Base-by-base conservation (phyloP, 2,888 invertebrate genomes). In the Tanytarsus gracilentus region DNA sequence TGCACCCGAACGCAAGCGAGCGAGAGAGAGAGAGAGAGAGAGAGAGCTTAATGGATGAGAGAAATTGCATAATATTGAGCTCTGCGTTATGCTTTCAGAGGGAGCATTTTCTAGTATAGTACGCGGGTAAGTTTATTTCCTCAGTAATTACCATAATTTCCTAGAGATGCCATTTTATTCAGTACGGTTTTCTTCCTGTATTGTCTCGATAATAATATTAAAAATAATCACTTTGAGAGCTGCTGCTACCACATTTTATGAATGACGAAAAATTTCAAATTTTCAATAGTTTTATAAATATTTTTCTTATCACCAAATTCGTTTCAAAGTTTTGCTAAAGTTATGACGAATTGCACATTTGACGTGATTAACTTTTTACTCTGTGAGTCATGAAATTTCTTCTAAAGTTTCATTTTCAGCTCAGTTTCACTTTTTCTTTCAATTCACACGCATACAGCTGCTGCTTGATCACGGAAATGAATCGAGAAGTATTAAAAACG, bases 301-400 rank as follows among this genome's bases (percentile, higher is more conserved):
- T 33, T n/a, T 29, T 52, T 52, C 53, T 53, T 58, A 58, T 58
- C 58, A 58, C 58, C 27, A 58, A 7, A 18, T 16, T n/a, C n/a
- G n/a, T n/a, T n/a, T n/a, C n/a, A n/a, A n/a, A n/a, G n/a, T n/a
- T n/a, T n/a, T n/a, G n/a, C n/a, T n/a, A 6, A 33, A 33, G 16
- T 36, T 36, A 16, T 36, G 21, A 21, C 33, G 2, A 40, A 44
- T 44, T 9, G 23, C 16, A 40, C 48, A 14, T 58, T 48, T 44
- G n/a, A 58, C 48, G 48, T 48, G 23, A 39, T 58, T 48, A 55
- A 58, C 18, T 48, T 56, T 23, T 44, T 16, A 40, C 14, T 18
- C 21, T 29, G 18, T 25, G 40, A 48, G 44, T 58, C 48, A 16
- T 25, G 21, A 23, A 30, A 25, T 14, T 33, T n/a, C 18, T 44